Evolutionary conservation across 2,113 vertebrate genomes (phyloP).

Genomic region (Recurvirostra avosetta): DNA sequence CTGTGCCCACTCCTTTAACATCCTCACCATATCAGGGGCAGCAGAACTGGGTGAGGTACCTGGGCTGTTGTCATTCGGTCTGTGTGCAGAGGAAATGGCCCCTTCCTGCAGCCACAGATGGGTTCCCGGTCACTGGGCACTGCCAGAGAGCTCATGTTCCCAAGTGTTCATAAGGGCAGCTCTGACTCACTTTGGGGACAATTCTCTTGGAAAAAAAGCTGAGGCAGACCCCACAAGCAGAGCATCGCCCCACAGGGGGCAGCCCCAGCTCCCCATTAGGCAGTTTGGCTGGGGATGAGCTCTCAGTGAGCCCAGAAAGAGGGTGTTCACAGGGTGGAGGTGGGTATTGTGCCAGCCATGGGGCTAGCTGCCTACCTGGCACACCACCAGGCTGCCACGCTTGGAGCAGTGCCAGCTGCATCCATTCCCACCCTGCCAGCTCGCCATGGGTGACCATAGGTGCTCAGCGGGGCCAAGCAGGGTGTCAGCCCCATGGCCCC

Average conservation of each 20-base stretch:
- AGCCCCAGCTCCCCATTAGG: neutral
- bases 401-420: fast-evolving
- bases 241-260: neutral
- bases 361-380: neutral
- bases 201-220: neutral
- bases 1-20: neutral
- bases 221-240: neutral
- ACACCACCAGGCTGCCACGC: fast-evolving
- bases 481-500: neutral
- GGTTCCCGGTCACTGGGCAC: neutral
- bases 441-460: fast-evolving
- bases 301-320: neutral
- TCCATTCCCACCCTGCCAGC: neutral
- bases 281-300: neutral
- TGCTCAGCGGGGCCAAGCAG: neutral
- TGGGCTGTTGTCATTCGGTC: neutral
- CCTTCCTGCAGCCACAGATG: slow-evolving; percentile 36
- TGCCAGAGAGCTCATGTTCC: neutral
- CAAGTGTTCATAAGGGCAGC: neutral
- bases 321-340: fast-evolving
- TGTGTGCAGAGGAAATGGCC: slow-evolving; percentile 17
- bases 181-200: neutral
- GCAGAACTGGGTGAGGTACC: slow-evolving; percentile 54
- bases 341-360: neutral
- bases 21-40: slow-evolving; percentile 19